Evolutionary conservation across 2,888 invertebrate species (phyloP).

Genomic region (Leptinotarsa tumamoca): DNA sequence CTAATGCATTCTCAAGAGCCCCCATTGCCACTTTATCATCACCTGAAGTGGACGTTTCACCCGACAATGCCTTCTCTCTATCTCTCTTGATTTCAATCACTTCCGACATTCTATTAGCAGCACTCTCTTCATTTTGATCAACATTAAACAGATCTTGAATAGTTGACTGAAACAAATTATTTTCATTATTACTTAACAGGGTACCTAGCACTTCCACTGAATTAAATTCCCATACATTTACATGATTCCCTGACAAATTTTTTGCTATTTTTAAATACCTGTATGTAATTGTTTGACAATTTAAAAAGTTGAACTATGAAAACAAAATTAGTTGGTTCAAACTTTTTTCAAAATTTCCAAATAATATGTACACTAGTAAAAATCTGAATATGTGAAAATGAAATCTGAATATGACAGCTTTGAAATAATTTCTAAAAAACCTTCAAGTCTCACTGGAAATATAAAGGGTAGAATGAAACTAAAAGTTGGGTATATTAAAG

Average conservation of each 20-base stretch:
- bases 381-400: too few species aligned
- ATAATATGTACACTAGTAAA: too few species aligned
- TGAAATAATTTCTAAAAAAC: too few species aligned
- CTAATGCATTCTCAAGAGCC: constrained; percentile 84
- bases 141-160: constrained; percentile 93
- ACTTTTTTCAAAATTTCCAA: too few species aligned
- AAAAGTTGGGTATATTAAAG: too few species aligned
- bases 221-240: too few species aligned
- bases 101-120: constrained; percentile 71
- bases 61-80: constrained; percentile 58
- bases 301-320: too few species aligned
- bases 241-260: constrained; percentile 1
- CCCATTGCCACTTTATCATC: constrained; percentile 75
- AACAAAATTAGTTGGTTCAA: too few species aligned
- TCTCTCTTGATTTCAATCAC: constrained; percentile 68
- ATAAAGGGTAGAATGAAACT: too few species aligned
- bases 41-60: constrained; percentile 48
- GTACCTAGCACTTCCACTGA: background rate
- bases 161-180: constrained; percentile 73
- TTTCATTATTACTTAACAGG: constrained; percentile 1
- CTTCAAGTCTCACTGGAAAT: too few species aligned
- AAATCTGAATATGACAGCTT: too few species aligned
- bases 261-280: background rate
- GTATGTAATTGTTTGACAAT: too few species aligned
- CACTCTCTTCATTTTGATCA: constrained; percentile 74